Conservation (phyloP, 2,113 vertebrate genomes). For the Chitala chitala region DNA sequence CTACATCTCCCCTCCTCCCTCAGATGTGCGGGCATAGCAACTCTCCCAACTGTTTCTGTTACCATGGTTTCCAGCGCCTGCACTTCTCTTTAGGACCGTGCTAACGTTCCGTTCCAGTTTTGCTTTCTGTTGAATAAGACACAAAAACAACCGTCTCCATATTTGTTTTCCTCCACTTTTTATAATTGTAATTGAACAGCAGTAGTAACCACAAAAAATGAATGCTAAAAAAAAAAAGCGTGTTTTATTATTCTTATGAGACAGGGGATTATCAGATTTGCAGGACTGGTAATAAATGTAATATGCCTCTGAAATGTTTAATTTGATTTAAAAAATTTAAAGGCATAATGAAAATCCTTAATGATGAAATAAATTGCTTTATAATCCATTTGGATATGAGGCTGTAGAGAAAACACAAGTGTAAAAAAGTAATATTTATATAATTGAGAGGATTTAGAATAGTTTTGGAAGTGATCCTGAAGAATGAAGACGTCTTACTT, state of each 20-base stretch:
- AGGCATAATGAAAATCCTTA: too few species aligned
- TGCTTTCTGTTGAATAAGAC: neutral
- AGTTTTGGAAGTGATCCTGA: too few species aligned
- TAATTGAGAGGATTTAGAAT: too few species aligned
- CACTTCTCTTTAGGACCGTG: conserved; percentile 8
- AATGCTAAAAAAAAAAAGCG: neutral
- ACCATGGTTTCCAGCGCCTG: conserved; percentile 40
- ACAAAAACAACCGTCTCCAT: neutral
- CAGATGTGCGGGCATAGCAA: conserved; percentile 19
- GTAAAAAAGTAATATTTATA: too few species aligned
- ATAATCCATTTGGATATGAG: too few species aligned
- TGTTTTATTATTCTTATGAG: neutral
- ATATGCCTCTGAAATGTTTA: too few species aligned
- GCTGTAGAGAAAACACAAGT: too few species aligned
- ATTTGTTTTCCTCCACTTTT: neutral
- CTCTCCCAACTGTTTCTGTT: conserved; percentile 29
- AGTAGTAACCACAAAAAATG: neutral
- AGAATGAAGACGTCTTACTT: too few species aligned
- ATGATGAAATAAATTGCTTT: too few species aligned
- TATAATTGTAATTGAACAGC: neutral
- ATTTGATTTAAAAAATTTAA: too few species aligned
- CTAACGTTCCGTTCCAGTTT: conserved; percentile 11
- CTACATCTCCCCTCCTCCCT: conserved; percentile 16
- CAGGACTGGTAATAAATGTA: neutral
- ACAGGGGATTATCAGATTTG: neutral